Evolutionary conservation across 92 coral and sea anemone species (phyloP).

Genomic region (Plumapathes pennacea): DNA sequence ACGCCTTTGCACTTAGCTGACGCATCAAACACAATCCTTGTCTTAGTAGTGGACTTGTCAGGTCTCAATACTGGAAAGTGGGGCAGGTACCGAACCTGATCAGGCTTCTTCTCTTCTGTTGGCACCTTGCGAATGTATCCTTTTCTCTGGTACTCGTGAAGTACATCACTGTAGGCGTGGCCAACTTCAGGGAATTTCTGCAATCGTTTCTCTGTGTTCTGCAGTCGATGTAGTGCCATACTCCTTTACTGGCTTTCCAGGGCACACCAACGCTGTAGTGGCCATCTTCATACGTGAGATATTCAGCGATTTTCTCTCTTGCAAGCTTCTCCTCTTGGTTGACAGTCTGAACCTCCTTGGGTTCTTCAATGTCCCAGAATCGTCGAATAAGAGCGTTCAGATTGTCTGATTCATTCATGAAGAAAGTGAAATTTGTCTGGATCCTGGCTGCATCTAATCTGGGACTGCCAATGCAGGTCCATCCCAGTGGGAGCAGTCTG

Average conservation of each 20-base stretch:
- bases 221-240: conserved; percentile 29
- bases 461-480: conserved; percentile 55
- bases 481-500: conserved; percentile 52
- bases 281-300: conserved; percentile 26
- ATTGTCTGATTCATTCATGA: conserved; percentile 6
- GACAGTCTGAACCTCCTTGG: conserved; percentile 7
- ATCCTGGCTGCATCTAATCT: neutral
- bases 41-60: no score
- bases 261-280: conserved; percentile 36
- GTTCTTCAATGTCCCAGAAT: conserved; percentile 52
- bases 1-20: conserved; percentile 20
- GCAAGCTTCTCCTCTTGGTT: conserved; percentile 32
- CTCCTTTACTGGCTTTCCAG: conserved; percentile 15
- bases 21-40: conserved; percentile 18
- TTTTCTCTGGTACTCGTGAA: conserved; percentile 7
- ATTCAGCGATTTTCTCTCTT: conserved; percentile 10
- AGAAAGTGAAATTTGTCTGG: conserved; percentile 18
- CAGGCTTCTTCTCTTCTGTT: conserved; percentile 8
- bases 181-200: conserved; percentile 14
- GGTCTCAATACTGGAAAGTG: no score
- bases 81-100: conserved; percentile 22
- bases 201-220: conserved; percentile 53
- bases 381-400: conserved; percentile 29
- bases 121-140: conserved; percentile 28
- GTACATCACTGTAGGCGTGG: conserved; percentile 7